Conservation (phyloP, 2,888 invertebrate genomes). For the Anagyrus pseudococci region DNA sequence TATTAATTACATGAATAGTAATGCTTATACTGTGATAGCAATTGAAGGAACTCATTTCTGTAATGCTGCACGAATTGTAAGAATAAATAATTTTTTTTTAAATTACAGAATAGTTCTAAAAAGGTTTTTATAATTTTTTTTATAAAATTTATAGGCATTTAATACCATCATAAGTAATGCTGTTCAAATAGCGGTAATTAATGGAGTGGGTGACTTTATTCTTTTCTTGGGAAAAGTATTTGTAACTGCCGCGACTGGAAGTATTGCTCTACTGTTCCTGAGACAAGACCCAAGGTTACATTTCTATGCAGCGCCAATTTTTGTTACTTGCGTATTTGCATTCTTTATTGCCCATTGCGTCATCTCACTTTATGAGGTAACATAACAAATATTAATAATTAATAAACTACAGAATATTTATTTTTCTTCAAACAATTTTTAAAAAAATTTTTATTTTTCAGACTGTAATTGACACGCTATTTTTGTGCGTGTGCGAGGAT, state of each 20-base stretch:
- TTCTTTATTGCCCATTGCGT: constrained; percentile 94
- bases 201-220: constrained; percentile 91
- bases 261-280: constrained; percentile 78
- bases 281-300: constrained; percentile 76
- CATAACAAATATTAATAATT: neutral
- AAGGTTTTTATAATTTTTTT: constrained; percentile 10
- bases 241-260: constrained; percentile 84
- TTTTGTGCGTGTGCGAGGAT: constrained; percentile 94
- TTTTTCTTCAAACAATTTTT: neutral
- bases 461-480: constrained; percentile 94
- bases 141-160: constrained; percentile 75
- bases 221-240: constrained; percentile 86
- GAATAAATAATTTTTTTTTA: constrained; percentile 40
- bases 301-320: constrained; percentile 86
- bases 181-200: constrained; percentile 88
- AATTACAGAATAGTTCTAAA: constrained; percentile 7
- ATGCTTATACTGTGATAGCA: constrained; percentile 93
- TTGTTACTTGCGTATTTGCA: constrained; percentile 83
- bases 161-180: constrained; percentile 83
- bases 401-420: neutral
- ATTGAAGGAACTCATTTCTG: constrained; percentile 92
- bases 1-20: constrained; percentile 90
- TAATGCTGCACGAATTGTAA: constrained; percentile 86
- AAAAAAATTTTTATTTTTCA: constrained; percentile 55
- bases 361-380: constrained; percentile 90